These are phyloP conservation scores for Sterrhoptilus dennistouni DNA, from an alignment of 2,113 vertebrate genomes.

Conservation along the genomic window DNA sequence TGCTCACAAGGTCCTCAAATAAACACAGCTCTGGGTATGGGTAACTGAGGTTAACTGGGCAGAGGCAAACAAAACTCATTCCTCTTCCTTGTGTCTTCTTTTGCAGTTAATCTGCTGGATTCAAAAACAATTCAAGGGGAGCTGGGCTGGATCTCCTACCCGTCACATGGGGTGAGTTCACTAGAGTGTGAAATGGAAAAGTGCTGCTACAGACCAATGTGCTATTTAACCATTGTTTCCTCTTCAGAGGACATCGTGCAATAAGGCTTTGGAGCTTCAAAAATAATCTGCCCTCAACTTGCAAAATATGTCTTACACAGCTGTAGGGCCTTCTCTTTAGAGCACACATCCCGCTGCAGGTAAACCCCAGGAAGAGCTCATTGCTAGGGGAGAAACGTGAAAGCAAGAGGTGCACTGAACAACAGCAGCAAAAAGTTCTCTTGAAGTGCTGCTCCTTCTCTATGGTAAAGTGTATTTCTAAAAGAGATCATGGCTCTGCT, in stretches of 20 bases:
- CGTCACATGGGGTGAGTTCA: slow-evolving; percentile 93
- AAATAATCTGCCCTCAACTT: neutral
- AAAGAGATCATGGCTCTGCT: neutral
- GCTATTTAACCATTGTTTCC: slow-evolving; percentile 59
- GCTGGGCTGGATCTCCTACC: slow-evolving; percentile 98
- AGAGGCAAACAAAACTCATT: slow-evolving; percentile 56
- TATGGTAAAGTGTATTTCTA: neutral
- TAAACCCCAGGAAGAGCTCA: neutral
- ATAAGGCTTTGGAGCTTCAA: neutral
- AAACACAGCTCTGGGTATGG: slow-evolving; percentile 56
- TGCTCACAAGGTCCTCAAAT: slow-evolving; percentile 52
- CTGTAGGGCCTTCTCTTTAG: neutral
- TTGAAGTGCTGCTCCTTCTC: neutral
- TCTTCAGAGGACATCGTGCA: slow-evolving; percentile 16
- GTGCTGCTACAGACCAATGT: slow-evolving; percentile 32
- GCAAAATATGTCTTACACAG: neutral
- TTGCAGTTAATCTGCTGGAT: slow-evolving; percentile 96
- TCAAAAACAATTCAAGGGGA: slow-evolving; percentile 98
- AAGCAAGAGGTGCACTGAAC: neutral
- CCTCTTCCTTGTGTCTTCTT: slow-evolving; percentile 70
- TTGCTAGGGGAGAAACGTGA: neutral
- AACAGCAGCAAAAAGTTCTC: neutral
- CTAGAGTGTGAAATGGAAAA: slow-evolving; percentile 51
- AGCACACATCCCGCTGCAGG: neutral
- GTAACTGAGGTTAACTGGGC: slow-evolving; percentile 74